Evolutionary conservation across 2,888 invertebrate genomes (phyloP).

Genomic region (Augochlorella aurata): DNA sequence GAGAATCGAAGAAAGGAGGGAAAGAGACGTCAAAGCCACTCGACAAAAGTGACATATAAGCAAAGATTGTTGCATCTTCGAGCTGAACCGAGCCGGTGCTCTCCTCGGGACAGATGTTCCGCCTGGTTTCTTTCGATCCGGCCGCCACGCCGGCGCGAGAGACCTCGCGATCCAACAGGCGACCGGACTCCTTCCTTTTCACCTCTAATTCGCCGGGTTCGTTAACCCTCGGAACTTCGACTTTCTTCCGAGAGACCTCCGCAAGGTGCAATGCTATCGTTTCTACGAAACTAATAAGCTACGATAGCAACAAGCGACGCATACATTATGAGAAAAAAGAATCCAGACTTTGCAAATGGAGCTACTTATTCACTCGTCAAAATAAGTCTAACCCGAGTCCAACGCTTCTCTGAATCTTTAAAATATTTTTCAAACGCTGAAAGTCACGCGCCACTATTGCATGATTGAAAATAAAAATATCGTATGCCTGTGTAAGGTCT

Average conservation of each 20-base stretch:
- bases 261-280: background rate
- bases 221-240: background rate
- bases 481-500: too few species aligned
- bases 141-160: slow-evolving; percentile 24
- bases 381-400: too few species aligned
- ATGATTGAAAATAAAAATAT: too few species aligned
- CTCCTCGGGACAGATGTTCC: slow-evolving; percentile 55
- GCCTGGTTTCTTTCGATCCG: slow-evolving; percentile 16
- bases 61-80: slow-evolving; percentile 48
- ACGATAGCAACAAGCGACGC: background rate
- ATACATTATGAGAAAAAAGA: too few species aligned
- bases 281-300: background rate
- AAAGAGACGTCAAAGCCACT: slow-evolving; percentile 34
- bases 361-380: too few species aligned
- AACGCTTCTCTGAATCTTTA: too few species aligned
- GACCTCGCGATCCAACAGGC: background rate
- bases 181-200: background rate
- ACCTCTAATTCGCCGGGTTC: background rate
- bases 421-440: too few species aligned
- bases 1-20: background rate
- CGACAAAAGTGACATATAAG: slow-evolving; percentile 44
- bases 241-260: background rate
- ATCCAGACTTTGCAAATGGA: too few species aligned
- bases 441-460: too few species aligned
- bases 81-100: slow-evolving; percentile 13